These are phyloP conservation scores for Falco peregrinus DNA, from an alignment of 2,797 vertebrate species.

Conservation along the genomic window DNA sequence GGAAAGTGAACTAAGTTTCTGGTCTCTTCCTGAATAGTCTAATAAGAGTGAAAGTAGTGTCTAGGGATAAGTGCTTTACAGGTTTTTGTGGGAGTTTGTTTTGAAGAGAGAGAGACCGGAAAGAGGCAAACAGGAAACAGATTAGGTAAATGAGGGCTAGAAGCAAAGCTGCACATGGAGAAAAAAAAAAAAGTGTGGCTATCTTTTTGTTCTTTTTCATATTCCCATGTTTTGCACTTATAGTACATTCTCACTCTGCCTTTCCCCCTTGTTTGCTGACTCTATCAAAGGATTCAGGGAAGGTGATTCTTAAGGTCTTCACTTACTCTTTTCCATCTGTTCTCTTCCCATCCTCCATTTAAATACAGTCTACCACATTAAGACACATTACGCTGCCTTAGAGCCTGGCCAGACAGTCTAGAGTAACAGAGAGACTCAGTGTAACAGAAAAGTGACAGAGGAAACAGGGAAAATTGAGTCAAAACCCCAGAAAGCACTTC, in stretches of 20 bases:
- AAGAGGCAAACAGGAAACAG: not conserved
- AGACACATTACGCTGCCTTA: not conserved
- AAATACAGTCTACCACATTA: not conserved
- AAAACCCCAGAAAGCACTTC: not conserved
- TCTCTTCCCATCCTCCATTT: not conserved
- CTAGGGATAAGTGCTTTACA: not conserved
- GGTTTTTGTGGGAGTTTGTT: constrained; percentile 10
- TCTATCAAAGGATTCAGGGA: not conserved
- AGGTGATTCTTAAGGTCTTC: not conserved
- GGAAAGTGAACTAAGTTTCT: not conserved
- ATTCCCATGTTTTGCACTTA: not conserved
- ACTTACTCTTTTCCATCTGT: not conserved
- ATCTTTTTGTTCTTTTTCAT: not conserved
- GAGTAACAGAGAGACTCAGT: not conserved
- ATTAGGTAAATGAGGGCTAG: not conserved
- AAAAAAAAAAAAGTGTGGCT: not conserved
- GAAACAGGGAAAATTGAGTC: not conserved
- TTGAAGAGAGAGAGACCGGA: not conserved
- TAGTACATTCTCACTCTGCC: not conserved
- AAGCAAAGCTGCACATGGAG: not conserved
- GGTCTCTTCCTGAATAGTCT: not conserved
- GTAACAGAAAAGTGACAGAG: not conserved
- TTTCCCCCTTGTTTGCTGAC: not conserved
- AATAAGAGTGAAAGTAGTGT: not conserved
- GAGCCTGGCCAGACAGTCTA: not conserved